Base-by-base conservation (phyloP, 2,797 vertebrate genomes). In the Tympanoctomys barrerae region DNA sequence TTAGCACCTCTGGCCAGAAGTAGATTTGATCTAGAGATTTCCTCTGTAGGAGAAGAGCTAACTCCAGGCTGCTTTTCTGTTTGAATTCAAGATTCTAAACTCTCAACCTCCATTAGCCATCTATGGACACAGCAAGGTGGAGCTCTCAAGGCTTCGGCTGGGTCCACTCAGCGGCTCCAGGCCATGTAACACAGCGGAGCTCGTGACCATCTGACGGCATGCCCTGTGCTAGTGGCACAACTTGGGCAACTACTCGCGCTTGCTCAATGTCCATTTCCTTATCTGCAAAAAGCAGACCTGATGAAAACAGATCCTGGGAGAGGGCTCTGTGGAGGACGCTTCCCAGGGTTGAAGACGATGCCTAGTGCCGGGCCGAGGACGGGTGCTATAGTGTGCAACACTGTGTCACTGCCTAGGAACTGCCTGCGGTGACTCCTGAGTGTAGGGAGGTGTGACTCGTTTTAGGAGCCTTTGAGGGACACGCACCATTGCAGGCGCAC, bases 381-480 rank as follows among this genome's bases (percentile, higher is more conserved):
- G 24, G 39, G 19, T 9, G 0, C 31, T 61, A 0, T 89, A 13
- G 2, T 28, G 42, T 16, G 31, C 12, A 8, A 0, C 81, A 19
- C 2, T 36, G n/a, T 18, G 2, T 39, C 3, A 7, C 54, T 39
- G 5, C n/a, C 4, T 0, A 42, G 46, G 49, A 36, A 66, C 77
- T 59, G 52, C 93, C 80, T 42, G 0, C 2, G 19, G 36, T 13
- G 73, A 49, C 21, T 57, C 52, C 59, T 42, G n/a, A 26, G 46
- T 24, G 62, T 68, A 19, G 46, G 59, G 54, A 75, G 57, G 71
- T 0, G 5, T 42, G 73, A 19, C 42, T 57, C 2, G 2, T 16
- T 21, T 11, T 10, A 46, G 22, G 8, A 2, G 66, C 49, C 24
- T 13, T 49, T n/a, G 42, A 64, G 90, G 91, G 54, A 61, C 7